Percentiles rank a stretch among this genome's conserved stretches.
These are phyloP conservation scores for Heliopora coerulea DNA, from an alignment of 92 coral and sea anemone genomes.

Conservation along the genomic window DNA sequence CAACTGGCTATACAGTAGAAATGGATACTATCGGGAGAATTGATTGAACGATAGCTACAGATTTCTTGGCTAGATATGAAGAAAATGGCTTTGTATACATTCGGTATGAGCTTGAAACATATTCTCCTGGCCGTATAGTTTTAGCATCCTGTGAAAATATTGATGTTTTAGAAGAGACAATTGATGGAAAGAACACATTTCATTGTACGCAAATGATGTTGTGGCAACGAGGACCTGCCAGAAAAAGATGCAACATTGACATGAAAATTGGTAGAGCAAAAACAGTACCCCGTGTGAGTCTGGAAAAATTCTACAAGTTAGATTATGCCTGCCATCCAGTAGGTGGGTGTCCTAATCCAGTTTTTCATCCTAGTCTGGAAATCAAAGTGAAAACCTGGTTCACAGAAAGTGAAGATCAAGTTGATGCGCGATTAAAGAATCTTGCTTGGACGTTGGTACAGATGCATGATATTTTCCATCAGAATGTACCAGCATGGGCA, in stretches of 20 bases:
- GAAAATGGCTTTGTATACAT: slow-evolving; percentile 42
- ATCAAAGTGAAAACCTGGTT: slow-evolving; percentile 30
- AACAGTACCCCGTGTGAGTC: slow-evolving; percentile 16
- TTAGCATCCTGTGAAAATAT: slow-evolving; percentile 45
- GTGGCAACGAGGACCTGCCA: slow-evolving; percentile 54
- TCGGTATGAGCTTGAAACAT: slow-evolving; percentile 40
- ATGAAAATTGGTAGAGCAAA: slow-evolving; percentile 24
- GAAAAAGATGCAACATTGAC: slow-evolving; percentile 5
- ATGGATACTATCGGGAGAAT: slow-evolving; percentile 33
- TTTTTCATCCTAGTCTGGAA: not conserved
- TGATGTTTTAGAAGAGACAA: slow-evolving; percentile 49
- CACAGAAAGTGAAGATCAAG: slow-evolving; percentile 8
- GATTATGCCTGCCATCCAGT: slow-evolving; percentile 25
- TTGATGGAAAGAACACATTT: slow-evolving; percentile 51
- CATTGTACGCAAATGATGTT: slow-evolving; percentile 48
- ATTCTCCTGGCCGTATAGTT: slow-evolving; percentile 27
- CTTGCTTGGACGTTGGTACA: slow-evolving; percentile 21
- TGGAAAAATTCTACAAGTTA: slow-evolving; percentile 20
- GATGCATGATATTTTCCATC: slow-evolving; percentile 10
- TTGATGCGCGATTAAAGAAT: slow-evolving; percentile 21
- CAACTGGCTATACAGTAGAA: slow-evolving; percentile 46
- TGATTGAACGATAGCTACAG: slow-evolving; percentile 48
- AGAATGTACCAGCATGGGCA: slow-evolving; percentile 28
- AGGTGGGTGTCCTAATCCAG: slow-evolving; percentile 31
- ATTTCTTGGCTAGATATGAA: slow-evolving; percentile 32